These are phyloP conservation scores for Galeopterus variegatus DNA, from an alignment of 2,113 vertebrate genomes.

Conservation along the genomic window DNA sequence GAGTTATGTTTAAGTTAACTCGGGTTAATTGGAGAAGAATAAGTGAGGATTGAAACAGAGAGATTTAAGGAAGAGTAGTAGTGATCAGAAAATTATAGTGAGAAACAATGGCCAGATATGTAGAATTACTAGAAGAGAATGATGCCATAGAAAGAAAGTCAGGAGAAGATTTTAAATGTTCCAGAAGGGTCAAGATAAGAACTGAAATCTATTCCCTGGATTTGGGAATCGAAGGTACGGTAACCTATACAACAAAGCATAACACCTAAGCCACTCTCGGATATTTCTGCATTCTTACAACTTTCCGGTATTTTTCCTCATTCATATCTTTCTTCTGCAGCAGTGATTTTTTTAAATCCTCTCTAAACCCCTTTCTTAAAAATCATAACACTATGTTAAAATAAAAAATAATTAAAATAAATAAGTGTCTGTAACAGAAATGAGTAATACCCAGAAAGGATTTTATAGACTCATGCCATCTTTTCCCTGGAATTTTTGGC, in stretches of 20 bases:
- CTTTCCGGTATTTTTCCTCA: background rate
- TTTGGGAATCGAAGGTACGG: background rate
- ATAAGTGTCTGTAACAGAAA: background rate
- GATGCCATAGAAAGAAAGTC: background rate
- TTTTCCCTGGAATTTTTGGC: no score
- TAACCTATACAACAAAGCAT: background rate
- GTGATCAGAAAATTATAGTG: background rate
- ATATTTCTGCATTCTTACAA: slow-evolving; percentile 24
- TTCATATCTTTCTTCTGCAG: background rate
- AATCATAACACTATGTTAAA: background rate
- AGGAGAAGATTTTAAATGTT: background rate
- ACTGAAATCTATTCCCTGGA: background rate
- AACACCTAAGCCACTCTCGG: background rate
- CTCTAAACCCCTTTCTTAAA: background rate
- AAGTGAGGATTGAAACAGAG: background rate
- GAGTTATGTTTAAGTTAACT: background rate
- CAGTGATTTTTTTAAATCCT: background rate
- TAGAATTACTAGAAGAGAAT: background rate
- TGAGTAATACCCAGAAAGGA: no score
- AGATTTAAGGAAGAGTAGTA: background rate
- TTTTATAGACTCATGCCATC: no score
- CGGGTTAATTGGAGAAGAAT: background rate
- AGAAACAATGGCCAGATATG: background rate
- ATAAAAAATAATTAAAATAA: slow-evolving; percentile 36
- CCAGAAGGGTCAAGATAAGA: background rate